phyloP scores from a whole-genome alignment of 2,113 vertebrate species.

The Gymnorhina tibicen region DNA sequence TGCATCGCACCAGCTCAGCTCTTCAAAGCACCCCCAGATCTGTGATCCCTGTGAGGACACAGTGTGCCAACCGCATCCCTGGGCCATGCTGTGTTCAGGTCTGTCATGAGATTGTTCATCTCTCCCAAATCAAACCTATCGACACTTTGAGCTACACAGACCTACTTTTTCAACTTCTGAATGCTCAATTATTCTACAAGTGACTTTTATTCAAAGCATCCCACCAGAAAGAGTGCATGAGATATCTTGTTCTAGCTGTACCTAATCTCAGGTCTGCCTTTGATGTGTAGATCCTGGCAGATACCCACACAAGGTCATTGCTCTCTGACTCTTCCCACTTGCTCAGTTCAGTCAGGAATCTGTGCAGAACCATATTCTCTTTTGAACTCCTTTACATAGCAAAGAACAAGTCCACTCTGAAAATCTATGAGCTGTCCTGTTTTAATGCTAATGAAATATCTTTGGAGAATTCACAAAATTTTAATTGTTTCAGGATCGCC shows the following conservation, averaged over 20 bases:
- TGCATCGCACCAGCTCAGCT: background rate
- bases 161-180: background rate
- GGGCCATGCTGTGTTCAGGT: background rate
- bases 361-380: background rate
- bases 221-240: background rate
- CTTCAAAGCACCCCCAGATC: background rate
- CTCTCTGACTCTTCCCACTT: background rate
- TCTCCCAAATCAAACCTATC: background rate
- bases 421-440: background rate
- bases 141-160: background rate
- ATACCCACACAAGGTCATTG: background rate
- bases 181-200: background rate
- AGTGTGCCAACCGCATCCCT: background rate
- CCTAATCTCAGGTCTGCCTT: background rate
- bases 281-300: background rate
- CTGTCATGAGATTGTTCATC: accelerated
- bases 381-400: background rate
- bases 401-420: background rate
- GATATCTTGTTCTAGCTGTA: background rate
- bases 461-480: background rate
- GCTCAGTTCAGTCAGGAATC: background rate
- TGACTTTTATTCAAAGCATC: background rate
- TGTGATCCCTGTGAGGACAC: background rate
- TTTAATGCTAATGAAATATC: background rate
- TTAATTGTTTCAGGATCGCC: background rate